Conservation (phyloP, 1,140 invertebrate genomes). For the Psix sp. region DNA sequence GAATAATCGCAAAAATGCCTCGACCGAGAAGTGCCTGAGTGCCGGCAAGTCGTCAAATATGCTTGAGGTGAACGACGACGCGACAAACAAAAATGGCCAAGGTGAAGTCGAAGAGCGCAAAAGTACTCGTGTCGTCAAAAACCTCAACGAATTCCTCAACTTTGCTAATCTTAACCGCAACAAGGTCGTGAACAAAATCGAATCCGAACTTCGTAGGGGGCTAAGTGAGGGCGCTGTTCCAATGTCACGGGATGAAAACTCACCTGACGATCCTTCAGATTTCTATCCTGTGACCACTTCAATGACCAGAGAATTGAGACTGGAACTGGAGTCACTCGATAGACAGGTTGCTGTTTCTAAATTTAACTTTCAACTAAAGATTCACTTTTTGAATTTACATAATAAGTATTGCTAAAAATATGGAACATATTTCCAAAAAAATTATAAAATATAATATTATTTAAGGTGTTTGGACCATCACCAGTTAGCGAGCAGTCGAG, state of each 20-base stretch:
- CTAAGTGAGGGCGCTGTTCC: conserved; percentile 68
- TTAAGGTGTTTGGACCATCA: conserved; percentile 70
- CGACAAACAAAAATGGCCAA: conserved; percentile 62
- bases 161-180: conserved; percentile 83
- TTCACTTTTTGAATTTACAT: too few species aligned
- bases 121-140: conserved; percentile 82
- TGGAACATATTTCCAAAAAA: too few species aligned
- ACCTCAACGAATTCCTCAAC: conserved; percentile 89
- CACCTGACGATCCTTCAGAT: conserved; percentile 86
- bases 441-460: conserved; percentile 4
- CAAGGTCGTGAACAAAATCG: conserved; percentile 69
- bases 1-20: conserved; percentile 68
- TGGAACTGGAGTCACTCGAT: conserved; percentile 89
- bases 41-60: conserved; percentile 62
- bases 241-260: conserved; percentile 78
- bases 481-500: conserved; percentile 65
- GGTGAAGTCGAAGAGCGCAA: conserved; percentile 70
- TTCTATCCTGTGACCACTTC: conserved; percentile 92
- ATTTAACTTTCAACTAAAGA: too few species aligned
- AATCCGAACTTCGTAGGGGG: conserved; percentile 67
- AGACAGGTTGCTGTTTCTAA: conserved; percentile 85
- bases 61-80: conserved; percentile 62
- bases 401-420: too few species aligned
- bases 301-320: conserved; percentile 86
- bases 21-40: conserved; percentile 71